Evolutionary conservation across 1,140 invertebrate species (phyloP), one percentile per base, ranked within the genome.

Genomic region (Ostrea denselamellosa): DNA sequence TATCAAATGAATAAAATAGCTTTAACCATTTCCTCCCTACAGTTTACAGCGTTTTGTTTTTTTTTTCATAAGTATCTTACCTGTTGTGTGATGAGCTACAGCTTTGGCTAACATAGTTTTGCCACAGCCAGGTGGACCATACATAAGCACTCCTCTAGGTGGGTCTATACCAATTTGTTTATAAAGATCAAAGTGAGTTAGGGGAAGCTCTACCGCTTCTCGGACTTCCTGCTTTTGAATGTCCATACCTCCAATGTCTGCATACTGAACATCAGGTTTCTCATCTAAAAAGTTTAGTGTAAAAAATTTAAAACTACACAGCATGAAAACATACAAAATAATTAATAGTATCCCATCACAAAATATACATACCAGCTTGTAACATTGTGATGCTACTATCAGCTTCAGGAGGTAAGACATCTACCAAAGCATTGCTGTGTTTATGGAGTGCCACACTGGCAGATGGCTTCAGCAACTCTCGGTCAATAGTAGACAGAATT

Each of bases 151-250:
- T 92, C 99, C 99, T 87, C 99, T 96, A 0, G 99, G 99, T 17
- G 99, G 99, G 93, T 96, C 96, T 90, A 96, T 96, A 94, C 98
- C 96, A 94, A 99, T 99, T 95, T 99, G 99, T 95, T 99, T 98
- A 95, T 99, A 99, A n/a, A 99, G 95, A 95, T 99, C 99, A 94
- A 99, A 99, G 95, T 99, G 99, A 81, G 99, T 99, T 0, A 99
- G 95, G 5, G 99, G 99, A 86, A 99, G 95, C 94, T 99, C 99
- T 0, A 99, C 99, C 82, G 99, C 99, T 96, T 99, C 99, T 84
- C 99, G 95, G 88, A 99, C 99, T 95, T 99, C 99, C 95, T 99
- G 99, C 92, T 99, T 99, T 94, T 99, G 99, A 96, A 99, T 99
- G 94, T 99, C 99, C 97, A 99, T 98, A 68, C 99, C 99, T 95